These are phyloP conservation scores for Uria lomvia DNA, from an alignment of 2,113 vertebrate genomes.

Conservation along the genomic window DNA sequence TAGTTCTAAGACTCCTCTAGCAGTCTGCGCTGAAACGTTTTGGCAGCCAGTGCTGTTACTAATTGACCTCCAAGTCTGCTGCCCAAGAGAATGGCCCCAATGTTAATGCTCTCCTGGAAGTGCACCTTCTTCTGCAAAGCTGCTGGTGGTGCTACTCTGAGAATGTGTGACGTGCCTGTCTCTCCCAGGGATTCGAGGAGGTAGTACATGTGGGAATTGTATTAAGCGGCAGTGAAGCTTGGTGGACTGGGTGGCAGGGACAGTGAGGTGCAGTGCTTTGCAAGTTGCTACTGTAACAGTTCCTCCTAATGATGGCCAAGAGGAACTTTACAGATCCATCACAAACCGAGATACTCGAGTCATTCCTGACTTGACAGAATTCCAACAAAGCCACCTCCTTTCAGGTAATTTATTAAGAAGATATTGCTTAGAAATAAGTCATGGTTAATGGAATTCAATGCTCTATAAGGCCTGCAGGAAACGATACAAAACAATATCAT, in stretches of 20 bases:
- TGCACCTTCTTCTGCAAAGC: background rate
- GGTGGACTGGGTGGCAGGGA: background rate
- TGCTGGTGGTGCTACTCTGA: background rate
- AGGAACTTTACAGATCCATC: background rate
- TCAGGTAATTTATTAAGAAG: background rate
- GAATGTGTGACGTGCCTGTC: background rate
- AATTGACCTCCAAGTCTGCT: background rate
- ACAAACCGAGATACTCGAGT: background rate
- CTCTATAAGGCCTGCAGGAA: background rate
- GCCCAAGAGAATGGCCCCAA: background rate
- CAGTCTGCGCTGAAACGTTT: background rate
- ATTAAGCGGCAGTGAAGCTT: background rate
- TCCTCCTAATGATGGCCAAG: background rate
- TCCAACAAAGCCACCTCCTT: background rate
- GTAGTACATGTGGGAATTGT: background rate
- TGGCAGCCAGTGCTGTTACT: background rate
- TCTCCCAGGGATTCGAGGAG: background rate
- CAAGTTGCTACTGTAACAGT: background rate
- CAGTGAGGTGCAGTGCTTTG: background rate
- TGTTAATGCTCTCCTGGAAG: background rate
- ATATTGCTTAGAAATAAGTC: background rate
- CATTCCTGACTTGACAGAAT: background rate
- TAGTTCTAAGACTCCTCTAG: background rate
- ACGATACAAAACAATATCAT: accelerated
- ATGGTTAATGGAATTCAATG: background rate